Base-by-base conservation (phyloP, 2,797 vertebrate genomes). In the Syngnathus rostellatus region DNA sequence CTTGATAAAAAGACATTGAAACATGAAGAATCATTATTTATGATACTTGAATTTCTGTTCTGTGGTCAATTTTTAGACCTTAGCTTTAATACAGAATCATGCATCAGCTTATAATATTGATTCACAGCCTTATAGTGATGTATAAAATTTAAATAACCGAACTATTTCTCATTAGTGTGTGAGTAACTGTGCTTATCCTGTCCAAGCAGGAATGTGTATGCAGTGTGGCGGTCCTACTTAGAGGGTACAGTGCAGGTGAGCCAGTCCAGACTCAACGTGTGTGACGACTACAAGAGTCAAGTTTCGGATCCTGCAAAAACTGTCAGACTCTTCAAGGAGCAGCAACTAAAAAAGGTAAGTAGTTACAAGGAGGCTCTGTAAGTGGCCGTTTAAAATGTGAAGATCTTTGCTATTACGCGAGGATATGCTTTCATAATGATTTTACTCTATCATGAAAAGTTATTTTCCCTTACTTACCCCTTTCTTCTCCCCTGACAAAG, bases 201-300 rank as follows among this genome's bases (percentile, higher is more conserved):
- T 67, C 61, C 50, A 43, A 43, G 48, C 67, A 99, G 97, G 88
- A 98, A 94, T 85, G 94, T 98, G 83, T 97, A 96, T 69, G 94
- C 94, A 1, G 95, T 98, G 67, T 99, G 97, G 96, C 93, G 95
- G 81, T 94, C 96, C 0, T 96, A 95, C 79, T 83, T 99, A 37
- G 96, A 99, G 83, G 94, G 95, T 75, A 96, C 94, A 0, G 90
- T 98, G 81, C 95, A 98, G 81, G 94, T 98, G 84, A 95, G 95
- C 72, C 96, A 99, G 58, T 95, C 95, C 59, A 92, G 95, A 63
- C 94, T 99, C 79, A 98, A 93, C 45, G 94, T 95, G 77, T 97
- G 94, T 43, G 96, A 99, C 75, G 96, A 96, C 88, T 99, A 98
- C 85, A 98, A 93, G 86, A 95, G 91, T 67, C 90, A 98, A 73